Percentiles rank a stretch among this genome's conserved stretches.
Evolutionary conservation across 2,888 invertebrate species (phyloP).

Genomic region (Marronus borbonicus): DNA sequence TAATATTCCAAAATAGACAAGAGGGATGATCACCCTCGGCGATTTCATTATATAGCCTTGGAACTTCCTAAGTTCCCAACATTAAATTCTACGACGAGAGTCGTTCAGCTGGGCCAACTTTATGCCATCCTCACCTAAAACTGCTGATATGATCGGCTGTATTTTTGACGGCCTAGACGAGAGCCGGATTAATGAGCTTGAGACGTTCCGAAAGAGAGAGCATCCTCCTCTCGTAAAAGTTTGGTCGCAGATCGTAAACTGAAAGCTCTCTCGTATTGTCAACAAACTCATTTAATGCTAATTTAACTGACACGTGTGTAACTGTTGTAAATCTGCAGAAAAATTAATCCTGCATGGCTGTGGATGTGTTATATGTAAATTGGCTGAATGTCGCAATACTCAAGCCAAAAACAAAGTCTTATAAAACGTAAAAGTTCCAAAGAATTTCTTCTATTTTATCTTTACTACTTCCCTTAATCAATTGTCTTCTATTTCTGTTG

Average conservation of each 20-base stretch:
- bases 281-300: constrained; percentile 22
- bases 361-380: no score
- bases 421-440: no score
- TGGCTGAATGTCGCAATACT: no score
- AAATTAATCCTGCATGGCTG: no score
- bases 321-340: not conserved
- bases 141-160: constrained; percentile 6
- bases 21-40: not conserved
- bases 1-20: no score
- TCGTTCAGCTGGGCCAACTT: not conserved
- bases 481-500: no score
- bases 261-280: constrained; percentile 9
- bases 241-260: constrained; percentile 19
- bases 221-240: constrained; percentile 18
- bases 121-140: constrained; percentile 10
- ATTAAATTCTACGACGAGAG: constrained; percentile 3
- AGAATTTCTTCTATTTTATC: no score
- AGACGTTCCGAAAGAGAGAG: not conserved
- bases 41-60: not conserved
- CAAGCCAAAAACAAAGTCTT: no score
- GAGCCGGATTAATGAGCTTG: constrained; percentile 8
- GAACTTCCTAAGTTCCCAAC: constrained; percentile 7
- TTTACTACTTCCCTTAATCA: not conserved
- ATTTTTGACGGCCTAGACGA: constrained; percentile 23
- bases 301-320: constrained; percentile 16